Base-by-base conservation (phyloP, 2,797 vertebrate genomes). In the Siniperca undulata region DNA sequence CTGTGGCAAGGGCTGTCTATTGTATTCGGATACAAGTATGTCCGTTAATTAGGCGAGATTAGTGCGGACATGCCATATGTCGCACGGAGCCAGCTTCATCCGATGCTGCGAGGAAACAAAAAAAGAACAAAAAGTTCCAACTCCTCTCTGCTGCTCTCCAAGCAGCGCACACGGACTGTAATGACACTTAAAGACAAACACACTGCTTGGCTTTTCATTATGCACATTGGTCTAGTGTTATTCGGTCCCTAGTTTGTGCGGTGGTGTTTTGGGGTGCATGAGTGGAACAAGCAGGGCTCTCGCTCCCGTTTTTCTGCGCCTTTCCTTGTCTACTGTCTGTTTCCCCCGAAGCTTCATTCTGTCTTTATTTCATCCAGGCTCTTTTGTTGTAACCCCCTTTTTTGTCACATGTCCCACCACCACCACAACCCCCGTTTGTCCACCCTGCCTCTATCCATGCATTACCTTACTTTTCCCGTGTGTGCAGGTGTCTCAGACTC, bases 61-160 rank as follows among this genome's bases (percentile, higher is more conserved):
- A 16, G 19, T 70, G 52, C 36, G 60, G 19, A 34, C 40, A 1
- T 36, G 56, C 40, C 68, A 16, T 75, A 30, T 83, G 78, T 80
- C 65, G 79, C 74, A 68, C 76, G 36, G 17, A 24, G 76, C 5
- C 66, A 6, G 80, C 74, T 52, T 71, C 30, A 36, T 52, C 22
- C n/a, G 79, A 76, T 65, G 46, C 69, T 75, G 76, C 65, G 66
- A 75, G 78, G 80, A 62, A 56, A 77, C 55, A 24, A 34, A 65
- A 84, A 92, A 93, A 91, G 94, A 95, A 95, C 94, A 95, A 75
- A 89, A 94, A 94, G 94, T 95, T 93, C 95, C 60, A 74, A 19
- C 22, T 84, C 65, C 46, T 72, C 24, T 77, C 27, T n/a, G 56
- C 77, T 58, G 83, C 44, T 64, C 34, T 79, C 0, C 1, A 30